Conservation (phyloP, 1,140 invertebrate genomes). For the Trachymyrmex septentrionalis region DNA sequence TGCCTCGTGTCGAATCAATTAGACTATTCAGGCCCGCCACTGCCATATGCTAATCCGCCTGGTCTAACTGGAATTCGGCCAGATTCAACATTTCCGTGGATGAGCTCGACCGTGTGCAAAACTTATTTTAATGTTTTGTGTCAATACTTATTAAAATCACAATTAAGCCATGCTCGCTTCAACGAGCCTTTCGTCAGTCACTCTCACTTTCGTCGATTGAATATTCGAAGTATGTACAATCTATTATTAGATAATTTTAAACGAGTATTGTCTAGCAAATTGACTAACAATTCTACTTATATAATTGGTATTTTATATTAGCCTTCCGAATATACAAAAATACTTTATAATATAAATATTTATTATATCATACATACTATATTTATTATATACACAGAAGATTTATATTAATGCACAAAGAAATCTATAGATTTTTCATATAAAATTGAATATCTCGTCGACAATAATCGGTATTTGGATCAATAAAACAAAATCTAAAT, state of each 20-base stretch:
- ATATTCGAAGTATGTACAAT: background rate
- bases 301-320: background rate
- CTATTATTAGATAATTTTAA: constrained; percentile 1
- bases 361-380: background rate
- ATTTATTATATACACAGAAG: background rate
- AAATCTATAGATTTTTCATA: background rate
- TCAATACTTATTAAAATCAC: constrained; percentile 3
- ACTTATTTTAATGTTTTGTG: background rate
- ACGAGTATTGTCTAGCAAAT: no score
- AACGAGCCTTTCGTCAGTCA: constrained; percentile 8
- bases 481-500: background rate
- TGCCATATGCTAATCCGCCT: constrained; percentile 56
- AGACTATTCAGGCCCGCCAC: constrained; percentile 1
- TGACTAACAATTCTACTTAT: background rate
- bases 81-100: background rate
- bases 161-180: background rate
- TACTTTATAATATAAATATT: background rate
- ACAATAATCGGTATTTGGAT: background rate
- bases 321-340: background rate
- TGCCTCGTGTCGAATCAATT: constrained; percentile 23
- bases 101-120: background rate
- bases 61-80: constrained; percentile 41
- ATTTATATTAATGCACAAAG: background rate
- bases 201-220: constrained; percentile 38
- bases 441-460: background rate